Conservation (phyloP, 2,113 vertebrate species). For the Lagenorhynchus albirostris region DNA sequence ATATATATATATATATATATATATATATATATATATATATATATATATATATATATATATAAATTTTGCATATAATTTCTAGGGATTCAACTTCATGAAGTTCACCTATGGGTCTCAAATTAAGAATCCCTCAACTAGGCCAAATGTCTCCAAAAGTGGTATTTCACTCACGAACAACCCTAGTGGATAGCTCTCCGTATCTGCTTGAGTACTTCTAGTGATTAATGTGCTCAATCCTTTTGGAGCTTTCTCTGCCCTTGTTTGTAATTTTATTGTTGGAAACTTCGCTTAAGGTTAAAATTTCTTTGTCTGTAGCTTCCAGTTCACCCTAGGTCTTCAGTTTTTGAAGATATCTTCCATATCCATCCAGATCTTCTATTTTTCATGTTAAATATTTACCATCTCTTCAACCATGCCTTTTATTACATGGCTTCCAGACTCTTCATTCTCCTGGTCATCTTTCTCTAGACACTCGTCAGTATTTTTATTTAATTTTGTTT, state of each 20-base stretch:
- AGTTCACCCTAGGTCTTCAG: not conserved
- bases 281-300: not conserved
- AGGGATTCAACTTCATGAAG: not conserved
- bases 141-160: not conserved
- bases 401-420: not conserved
- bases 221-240: not conserved
- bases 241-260: not conserved
- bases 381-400: not conserved
- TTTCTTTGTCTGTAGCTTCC: not conserved
- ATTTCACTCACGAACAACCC: not conserved
- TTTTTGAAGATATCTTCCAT: not conserved
- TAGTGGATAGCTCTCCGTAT: not conserved
- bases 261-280: not conserved
- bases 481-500: slow-evolving; percentile 20
- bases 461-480: not conserved
- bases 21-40: too few relatives aligned
- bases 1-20: not conserved
- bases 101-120: not conserved
- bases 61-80: not conserved
- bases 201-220: not conserved
- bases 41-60: not conserved
- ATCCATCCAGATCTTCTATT: not conserved
- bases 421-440: not conserved
- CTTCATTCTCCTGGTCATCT: not conserved
- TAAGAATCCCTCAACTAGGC: not conserved